Conservation (phyloP, 1,140 invertebrate species). For the Dinothrombium tinctorium region DNA sequence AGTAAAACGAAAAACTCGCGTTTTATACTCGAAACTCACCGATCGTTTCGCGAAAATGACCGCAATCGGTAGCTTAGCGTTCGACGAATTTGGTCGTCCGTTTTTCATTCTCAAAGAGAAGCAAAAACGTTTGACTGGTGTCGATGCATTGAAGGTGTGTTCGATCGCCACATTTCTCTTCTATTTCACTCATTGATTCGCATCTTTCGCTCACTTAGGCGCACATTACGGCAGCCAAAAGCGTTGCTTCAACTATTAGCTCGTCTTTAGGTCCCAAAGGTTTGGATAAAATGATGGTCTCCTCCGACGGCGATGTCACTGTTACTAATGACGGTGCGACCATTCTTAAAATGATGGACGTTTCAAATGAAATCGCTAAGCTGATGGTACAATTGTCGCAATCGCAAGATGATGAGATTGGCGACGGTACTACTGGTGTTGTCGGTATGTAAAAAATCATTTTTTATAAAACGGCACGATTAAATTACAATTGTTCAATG, state of each 20-base stretch:
- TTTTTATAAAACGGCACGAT: not conserved
- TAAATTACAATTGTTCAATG: not conserved
- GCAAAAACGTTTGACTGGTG: constrained; percentile 78
- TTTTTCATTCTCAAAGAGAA: constrained; percentile 86
- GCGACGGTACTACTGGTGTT: constrained; percentile 97
- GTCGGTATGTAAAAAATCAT: constrained; percentile 35
- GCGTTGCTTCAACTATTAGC: constrained; percentile 63
- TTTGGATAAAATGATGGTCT: constrained; percentile 88
- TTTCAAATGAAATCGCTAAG: constrained; percentile 86
- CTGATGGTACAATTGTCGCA: constrained; percentile 92
- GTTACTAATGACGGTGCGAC: constrained; percentile 99
- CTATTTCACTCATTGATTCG: too few species aligned
- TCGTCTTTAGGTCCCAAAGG: constrained; percentile 89
- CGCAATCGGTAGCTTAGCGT: constrained; percentile 55
- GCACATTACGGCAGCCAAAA: constrained; percentile 80
- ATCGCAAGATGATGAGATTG: constrained; percentile 98
- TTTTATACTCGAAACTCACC: too few species aligned
- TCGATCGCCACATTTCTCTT: too few species aligned
- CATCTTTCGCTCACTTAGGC: constrained; percentile 35
- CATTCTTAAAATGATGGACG: constrained; percentile 95
- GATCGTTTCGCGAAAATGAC: constrained; percentile 18
- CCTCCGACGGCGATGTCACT: constrained; percentile 88
- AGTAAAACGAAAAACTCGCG: too few species aligned
- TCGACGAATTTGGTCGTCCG: constrained; percentile 92
- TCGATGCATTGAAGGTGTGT: constrained; percentile 80